phyloP scores from a whole-genome alignment of 23 tunicate genomes.

The Oikopleura dioica region DNA sequence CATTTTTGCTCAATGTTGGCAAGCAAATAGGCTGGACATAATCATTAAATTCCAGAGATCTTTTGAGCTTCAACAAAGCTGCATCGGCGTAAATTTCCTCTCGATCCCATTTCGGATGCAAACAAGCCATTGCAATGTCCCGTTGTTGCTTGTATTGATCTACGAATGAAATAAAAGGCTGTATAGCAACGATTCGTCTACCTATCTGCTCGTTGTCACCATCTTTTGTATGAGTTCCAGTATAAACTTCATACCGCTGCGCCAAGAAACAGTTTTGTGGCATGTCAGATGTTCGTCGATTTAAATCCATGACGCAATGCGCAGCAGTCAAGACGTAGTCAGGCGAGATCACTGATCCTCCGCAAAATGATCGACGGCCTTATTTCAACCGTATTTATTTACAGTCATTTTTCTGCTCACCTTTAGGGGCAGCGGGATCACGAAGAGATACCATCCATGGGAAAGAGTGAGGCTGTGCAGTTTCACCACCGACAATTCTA shows the following conservation, averaged over 20 bases:
- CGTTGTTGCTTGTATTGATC: not conserved
- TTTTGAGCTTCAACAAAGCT: constrained; percentile 31
- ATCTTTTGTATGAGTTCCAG: not conserved
- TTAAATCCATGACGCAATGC: constrained; percentile 22
- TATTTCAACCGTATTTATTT: not conserved
- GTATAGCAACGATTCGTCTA: too few relatives aligned
- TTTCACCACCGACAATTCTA: not conserved
- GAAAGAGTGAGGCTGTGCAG: not conserved
- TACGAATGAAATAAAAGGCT: too few relatives aligned
- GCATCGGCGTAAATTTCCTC: constrained; percentile 22
- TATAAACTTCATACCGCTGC: not conserved
- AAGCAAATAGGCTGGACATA: constrained; percentile 64
- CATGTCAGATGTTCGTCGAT: too few relatives aligned
- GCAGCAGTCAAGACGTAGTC: constrained; percentile 20
- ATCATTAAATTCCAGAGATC: constrained; percentile 30
- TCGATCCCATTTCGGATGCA: constrained; percentile 5
- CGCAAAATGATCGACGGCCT: constrained; percentile 15
- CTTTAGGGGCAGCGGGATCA: not conserved
- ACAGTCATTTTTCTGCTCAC: not conserved
- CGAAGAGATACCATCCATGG: not conserved
- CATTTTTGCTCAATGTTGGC: constrained; percentile 14
- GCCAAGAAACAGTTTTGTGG: not conserved
- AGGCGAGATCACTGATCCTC: constrained; percentile 11
- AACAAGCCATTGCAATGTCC: not conserved
- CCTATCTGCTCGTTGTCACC: not conserved